phyloP scores from a whole-genome alignment of 1,140 invertebrate species.

The Meloidogyne exigua region DNA sequence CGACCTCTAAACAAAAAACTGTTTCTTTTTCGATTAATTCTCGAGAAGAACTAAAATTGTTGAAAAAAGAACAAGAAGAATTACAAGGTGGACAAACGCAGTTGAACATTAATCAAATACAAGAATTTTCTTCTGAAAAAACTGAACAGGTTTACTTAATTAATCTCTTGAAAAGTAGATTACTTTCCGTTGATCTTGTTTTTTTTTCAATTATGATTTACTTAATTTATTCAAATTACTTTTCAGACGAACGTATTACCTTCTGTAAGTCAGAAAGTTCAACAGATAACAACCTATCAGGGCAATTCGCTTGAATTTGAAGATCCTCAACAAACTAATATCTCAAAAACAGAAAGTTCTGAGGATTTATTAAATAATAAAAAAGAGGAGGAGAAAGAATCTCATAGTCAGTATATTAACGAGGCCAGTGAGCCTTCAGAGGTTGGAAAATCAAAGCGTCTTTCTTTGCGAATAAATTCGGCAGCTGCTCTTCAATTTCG shows the following conservation, averaged over 20 bases:
- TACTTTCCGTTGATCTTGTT: too few species aligned
- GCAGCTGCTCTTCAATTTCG: conserved; percentile 16
- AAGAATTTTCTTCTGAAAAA: not conserved
- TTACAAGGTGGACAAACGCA: not conserved
- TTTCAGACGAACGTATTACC: too few species aligned
- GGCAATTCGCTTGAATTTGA: not conserved
- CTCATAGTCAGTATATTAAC: not conserved
- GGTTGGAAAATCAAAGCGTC: not conserved
- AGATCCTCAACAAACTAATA: not conserved
- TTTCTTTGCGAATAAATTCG: conserved; percentile 12
- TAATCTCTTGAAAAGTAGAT: too few species aligned
- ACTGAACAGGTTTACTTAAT: not conserved
- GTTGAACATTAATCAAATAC: not conserved
- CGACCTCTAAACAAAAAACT: not conserved
- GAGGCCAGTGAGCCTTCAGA: not conserved
- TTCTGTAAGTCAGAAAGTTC: too few species aligned
- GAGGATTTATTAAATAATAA: not conserved
- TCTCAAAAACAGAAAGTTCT: not conserved
- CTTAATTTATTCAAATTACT: too few species aligned
- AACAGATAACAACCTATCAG: not conserved
- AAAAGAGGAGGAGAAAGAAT: not conserved
- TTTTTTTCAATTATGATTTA: too few species aligned
- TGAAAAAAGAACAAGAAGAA: not conserved
- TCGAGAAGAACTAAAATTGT: not conserved
- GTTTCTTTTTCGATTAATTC: not conserved